These are phyloP conservation scores for Heliocidaris tuberculata DNA, from an alignment of 35 echinoderm and acorn worm species.

Conservation along the genomic window DNA sequence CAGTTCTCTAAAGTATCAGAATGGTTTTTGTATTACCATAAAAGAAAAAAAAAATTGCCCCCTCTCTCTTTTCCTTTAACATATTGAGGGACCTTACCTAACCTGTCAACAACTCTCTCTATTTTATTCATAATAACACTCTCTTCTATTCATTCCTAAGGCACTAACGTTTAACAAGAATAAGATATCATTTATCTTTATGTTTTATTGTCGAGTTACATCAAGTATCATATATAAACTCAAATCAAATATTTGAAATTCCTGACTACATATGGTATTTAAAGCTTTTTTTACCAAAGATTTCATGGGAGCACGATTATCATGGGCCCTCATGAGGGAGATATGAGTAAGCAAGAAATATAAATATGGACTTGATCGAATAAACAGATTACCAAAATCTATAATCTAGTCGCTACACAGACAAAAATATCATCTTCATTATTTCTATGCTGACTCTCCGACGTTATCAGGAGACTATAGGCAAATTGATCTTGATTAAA, in stretches of 20 bases:
- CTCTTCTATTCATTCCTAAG: background rate
- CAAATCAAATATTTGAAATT: background rate
- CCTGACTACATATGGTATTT: background rate
- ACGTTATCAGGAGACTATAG: background rate
- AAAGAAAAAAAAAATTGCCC: no score
- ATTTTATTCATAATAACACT: no score
- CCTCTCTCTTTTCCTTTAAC: no score
- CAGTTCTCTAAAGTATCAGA: no score
- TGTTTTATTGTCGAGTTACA: background rate
- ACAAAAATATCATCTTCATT: background rate
- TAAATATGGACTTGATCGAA: background rate
- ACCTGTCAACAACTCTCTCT: no score
- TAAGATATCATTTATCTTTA: background rate
- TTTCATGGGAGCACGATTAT: background rate
- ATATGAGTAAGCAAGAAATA: conserved; percentile 1
- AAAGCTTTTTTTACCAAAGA: conserved; percentile 18
- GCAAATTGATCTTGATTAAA: background rate
- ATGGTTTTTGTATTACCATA: no score
- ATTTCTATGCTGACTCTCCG: background rate
- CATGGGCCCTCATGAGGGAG: background rate
- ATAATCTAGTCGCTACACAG: background rate
- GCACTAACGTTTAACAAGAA: conserved; percentile 16
- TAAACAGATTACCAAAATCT: background rate
- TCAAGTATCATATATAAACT: background rate
- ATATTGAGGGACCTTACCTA: no score